Conservation (phyloP, 2,888 invertebrate genomes). For the Chaetogeoica ovagalla region DNA sequence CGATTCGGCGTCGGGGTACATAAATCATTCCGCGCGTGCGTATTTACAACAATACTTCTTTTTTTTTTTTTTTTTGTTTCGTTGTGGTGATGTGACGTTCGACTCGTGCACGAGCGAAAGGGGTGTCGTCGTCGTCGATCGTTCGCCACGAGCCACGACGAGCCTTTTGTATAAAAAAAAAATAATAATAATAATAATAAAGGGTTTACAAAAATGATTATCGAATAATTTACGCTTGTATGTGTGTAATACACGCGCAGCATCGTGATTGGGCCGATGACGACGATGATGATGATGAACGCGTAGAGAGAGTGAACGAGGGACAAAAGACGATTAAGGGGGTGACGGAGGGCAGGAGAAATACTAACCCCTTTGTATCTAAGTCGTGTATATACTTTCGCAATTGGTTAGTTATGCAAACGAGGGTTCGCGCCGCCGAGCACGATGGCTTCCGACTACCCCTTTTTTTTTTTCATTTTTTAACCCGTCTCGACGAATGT, state of each 20-base stretch:
- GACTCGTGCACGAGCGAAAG: conserved; percentile 46
- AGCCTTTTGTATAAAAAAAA: conserved; percentile 9
- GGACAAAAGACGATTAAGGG: conserved; percentile 43
- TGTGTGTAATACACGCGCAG: not conserved
- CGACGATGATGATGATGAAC: no score
- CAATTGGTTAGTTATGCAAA: conserved; percentile 53
- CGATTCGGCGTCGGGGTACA: not conserved
- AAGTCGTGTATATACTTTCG: conserved; percentile 38
- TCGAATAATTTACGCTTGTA: conserved; percentile 52
- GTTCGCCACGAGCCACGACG: conserved; percentile 36
- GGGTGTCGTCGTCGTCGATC: conserved; percentile 8
- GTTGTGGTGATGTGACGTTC: conserved; percentile 7
- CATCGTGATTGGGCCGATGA: conserved; percentile 41
- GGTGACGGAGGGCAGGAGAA: not conserved
- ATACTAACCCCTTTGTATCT: conserved; percentile 21
- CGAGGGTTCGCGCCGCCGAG: conserved; percentile 31
- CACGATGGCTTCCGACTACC: conserved; percentile 49
- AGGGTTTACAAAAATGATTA: conserved; percentile 46
- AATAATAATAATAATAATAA: no score
- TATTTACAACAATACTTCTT: conserved; percentile 19
- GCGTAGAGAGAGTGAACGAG: not conserved
- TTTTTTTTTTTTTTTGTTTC: no score
- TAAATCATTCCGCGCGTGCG: conserved; percentile 38
- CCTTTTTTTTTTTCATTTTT: no score
- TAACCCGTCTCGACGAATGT: conserved; percentile 18